Evolutionary conservation across 1,140 invertebrate genomes (phyloP).

Genomic region (Proales similis): DNA sequence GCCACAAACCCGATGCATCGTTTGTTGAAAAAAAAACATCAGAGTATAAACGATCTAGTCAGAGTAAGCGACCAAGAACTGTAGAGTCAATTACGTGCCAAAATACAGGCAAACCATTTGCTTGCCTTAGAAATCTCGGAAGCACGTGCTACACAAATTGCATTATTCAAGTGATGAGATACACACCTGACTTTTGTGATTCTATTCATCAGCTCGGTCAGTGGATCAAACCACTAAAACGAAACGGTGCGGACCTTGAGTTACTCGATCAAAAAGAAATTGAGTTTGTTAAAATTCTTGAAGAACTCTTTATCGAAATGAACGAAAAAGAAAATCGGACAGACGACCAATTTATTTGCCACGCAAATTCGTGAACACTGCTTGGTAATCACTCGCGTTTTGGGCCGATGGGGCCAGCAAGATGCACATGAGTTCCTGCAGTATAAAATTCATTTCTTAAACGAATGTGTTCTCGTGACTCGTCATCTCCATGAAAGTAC

Average conservation of each 20-base stretch:
- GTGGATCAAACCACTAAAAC: slow-evolving; percentile 29
- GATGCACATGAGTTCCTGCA: slow-evolving; percentile 37
- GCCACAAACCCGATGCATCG: too few relatives aligned
- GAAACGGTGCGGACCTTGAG: slow-evolving; percentile 28
- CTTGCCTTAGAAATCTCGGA: slow-evolving; percentile 33
- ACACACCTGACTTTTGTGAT: slow-evolving; percentile 27
- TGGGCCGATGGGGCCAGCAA: slow-evolving; percentile 30
- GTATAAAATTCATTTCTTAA: slow-evolving; percentile 36
- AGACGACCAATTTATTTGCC: slow-evolving; percentile 22
- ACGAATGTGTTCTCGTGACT: slow-evolving; percentile 21
- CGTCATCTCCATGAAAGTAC: slow-evolving; percentile 24
- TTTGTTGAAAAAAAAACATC: too few relatives aligned
- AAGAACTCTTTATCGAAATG: slow-evolving; percentile 32
- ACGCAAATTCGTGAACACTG: slow-evolving; percentile 32
- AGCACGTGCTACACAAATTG: slow-evolving; percentile 36
- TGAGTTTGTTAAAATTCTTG: slow-evolving; percentile 21
- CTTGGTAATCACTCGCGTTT: slow-evolving; percentile 16
- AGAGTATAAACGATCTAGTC: too few relatives aligned
- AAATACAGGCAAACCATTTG: slow-evolving; percentile 27
- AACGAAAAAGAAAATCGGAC: slow-evolving; percentile 26
- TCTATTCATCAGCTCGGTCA: slow-evolving; percentile 27
- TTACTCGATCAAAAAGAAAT: slow-evolving; percentile 22
- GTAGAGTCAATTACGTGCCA: background rate
- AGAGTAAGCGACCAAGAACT: background rate
- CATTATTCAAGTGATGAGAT: slow-evolving; percentile 35